phyloP scores from a whole-genome alignment of 2,113 vertebrate species.

The Mugil cephalus region DNA sequence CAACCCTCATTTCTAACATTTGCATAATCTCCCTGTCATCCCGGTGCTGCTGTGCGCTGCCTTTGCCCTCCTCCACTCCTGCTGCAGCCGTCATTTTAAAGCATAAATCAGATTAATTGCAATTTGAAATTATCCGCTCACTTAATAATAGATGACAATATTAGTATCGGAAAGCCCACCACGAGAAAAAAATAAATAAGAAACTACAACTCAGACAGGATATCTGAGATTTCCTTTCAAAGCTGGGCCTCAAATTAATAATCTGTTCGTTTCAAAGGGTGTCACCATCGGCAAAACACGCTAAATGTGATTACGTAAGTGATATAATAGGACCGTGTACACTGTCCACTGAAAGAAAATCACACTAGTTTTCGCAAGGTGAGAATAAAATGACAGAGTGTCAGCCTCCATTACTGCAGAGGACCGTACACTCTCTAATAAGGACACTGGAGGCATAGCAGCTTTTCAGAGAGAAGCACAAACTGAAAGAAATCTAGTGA shows the following conservation, averaged over 20 bases:
- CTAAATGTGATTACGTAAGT: slow-evolving; percentile 18
- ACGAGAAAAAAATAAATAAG: not conserved
- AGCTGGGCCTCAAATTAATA: not conserved
- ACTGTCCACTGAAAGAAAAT: slow-evolving; percentile 12
- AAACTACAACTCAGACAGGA: not conserved
- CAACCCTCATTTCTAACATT: slow-evolving; percentile 68
- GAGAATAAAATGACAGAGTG: slow-evolving; percentile 38
- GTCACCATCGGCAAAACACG: slow-evolving; percentile 12
- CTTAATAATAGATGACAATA: slow-evolving; percentile 30
- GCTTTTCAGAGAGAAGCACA: slow-evolving; percentile 30
- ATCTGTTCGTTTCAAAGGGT: slow-evolving; percentile 3
- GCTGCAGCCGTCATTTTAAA: slow-evolving; percentile 50
- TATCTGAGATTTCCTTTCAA: slow-evolving; percentile 10
- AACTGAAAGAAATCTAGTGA: slow-evolving; percentile 23
- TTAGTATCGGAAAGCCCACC: not conserved
- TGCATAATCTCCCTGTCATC: slow-evolving; percentile 71
- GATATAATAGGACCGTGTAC: not conserved
- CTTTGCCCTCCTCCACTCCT: slow-evolving; percentile 30
- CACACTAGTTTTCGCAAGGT: slow-evolving; percentile 40
- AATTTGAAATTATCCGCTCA: slow-evolving; percentile 38
- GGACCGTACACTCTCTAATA: slow-evolving; percentile 31
- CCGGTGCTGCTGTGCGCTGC: slow-evolving; percentile 16
- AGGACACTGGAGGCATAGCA: slow-evolving; percentile 43
- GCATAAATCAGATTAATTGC: slow-evolving; percentile 48
- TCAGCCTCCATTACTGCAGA: slow-evolving; percentile 49